Evolutionary conservation across 1,140 invertebrate species (phyloP).

Genomic region (Drosophila nebulosa): DNA sequence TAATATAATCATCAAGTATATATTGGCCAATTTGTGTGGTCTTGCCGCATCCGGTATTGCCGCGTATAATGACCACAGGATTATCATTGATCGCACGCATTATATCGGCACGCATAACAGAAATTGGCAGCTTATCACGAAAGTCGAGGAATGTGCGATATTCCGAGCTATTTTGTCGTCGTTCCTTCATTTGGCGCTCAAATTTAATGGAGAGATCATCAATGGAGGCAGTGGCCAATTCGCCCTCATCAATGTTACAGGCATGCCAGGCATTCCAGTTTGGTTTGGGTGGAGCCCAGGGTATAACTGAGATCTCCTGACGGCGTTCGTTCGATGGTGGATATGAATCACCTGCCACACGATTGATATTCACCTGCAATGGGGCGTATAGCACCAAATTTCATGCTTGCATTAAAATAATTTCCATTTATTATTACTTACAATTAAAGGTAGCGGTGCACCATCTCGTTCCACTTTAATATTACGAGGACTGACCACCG

Average conservation of each 20-base stretch:
- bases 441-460: constrained; percentile 50
- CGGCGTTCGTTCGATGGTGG: constrained; percentile 16
- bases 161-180: constrained; percentile 62
- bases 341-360: not conserved
- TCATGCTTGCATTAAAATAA: not conserved
- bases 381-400: not conserved
- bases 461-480: constrained; percentile 80
- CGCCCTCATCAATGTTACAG: constrained; percentile 97
- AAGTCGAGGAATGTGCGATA: constrained; percentile 82
- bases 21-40: constrained; percentile 96
- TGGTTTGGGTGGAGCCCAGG: constrained; percentile 95
- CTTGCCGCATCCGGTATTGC: constrained; percentile 97
- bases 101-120: constrained; percentile 86
- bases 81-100: constrained; percentile 93
- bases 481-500: constrained; percentile 61
- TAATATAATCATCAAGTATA: constrained; percentile 96
- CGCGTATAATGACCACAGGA: constrained; percentile 93
- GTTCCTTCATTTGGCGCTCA: constrained; percentile 84
- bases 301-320: constrained; percentile 84
- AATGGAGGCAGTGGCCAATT: constrained; percentile 88
- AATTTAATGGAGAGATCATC: constrained; percentile 92
- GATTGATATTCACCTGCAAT: constrained; percentile 24
- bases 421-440: constrained; percentile 22
- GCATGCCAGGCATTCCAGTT: constrained; percentile 99
- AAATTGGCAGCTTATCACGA: constrained; percentile 89